Evolutionary conservation across 2,888 invertebrate genomes (phyloP).

Genomic region (Shargacucullia verbasci): DNA sequence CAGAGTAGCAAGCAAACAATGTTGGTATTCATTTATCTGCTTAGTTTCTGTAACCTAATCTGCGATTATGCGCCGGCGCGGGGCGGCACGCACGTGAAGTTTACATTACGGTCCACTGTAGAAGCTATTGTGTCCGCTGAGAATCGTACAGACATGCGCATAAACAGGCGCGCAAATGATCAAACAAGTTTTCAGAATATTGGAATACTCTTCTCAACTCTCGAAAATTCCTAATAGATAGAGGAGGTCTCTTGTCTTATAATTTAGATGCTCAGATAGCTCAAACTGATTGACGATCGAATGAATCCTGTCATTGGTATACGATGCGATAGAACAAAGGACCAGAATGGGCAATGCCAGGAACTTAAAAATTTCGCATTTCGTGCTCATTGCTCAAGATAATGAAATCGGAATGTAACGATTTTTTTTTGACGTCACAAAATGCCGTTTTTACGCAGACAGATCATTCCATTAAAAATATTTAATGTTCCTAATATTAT

Average conservation of each 20-base stretch:
- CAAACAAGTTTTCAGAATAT: conserved; percentile 10
- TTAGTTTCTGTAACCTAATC: conserved; percentile 74
- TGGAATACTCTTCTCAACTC: conserved; percentile 11
- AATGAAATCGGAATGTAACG: too few relatives aligned
- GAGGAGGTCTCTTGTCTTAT: neutral
- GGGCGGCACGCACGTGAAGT: conserved; percentile 68
- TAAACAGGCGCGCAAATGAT: conserved; percentile 26
- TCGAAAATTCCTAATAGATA: neutral
- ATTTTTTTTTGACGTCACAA: too few relatives aligned
- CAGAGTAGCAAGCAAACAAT: conserved; percentile 55
- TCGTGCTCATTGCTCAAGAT: too few relatives aligned
- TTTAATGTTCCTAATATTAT: too few relatives aligned
- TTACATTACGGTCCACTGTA: conserved; percentile 66
- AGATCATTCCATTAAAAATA: too few relatives aligned
- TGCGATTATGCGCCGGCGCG: conserved; percentile 64
- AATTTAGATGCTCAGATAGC: neutral
- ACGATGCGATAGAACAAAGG: too few relatives aligned
- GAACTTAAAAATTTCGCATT: too few relatives aligned
- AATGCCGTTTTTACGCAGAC: too few relatives aligned
- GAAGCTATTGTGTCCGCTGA: conserved; percentile 53
- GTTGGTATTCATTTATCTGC: conserved; percentile 66
- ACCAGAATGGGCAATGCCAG: too few relatives aligned
- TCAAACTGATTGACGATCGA: too few relatives aligned
- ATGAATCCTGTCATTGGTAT: too few relatives aligned
- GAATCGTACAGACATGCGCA: conserved; percentile 41